Evolutionary conservation across 1,140 invertebrate species (phyloP), one percentile per base, ranked within the genome.

Genomic region (Eulimnadia texana): DNA sequence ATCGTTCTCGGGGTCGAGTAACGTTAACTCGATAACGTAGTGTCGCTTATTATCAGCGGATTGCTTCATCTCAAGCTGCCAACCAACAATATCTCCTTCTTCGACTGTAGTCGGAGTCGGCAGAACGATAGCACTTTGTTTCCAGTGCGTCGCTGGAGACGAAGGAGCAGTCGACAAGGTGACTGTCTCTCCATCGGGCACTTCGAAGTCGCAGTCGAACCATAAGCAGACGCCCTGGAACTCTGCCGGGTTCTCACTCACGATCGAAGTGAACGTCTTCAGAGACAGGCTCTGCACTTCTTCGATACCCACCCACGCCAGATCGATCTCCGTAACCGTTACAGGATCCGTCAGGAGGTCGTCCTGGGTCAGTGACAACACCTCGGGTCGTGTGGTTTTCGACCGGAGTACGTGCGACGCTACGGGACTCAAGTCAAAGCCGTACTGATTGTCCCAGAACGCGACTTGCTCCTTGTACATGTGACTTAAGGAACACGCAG

Each of bases 61-160:
- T 59, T 80, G 77, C 61, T 71, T 74, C 69, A 88, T 78, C 24
- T 71, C 68, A 42, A 88, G 69, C 68, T 83, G 76, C 73, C 82
- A 86, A 20, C 83, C 82, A 19, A 87, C 75, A 3, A 85, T 81
- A 65, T 87, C 82, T 2, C 68, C 71, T 59, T 68, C 65, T 66
- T 77, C 72, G 13, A 77, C 67, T 2, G 58, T 25, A 0, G 68
- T 59, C 59, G 70, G 64, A 29, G 64, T 59, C 10, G 72, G 72
- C 3, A 77, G 64, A 2, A 75, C 65, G 68, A 92, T 83, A 3
- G 93, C 82, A 1, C 92, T 96, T 76, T 98, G 95, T 70, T 97
- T 95, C 95, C 95, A 98, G 76, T 98, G 94, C 19, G 96, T 99
- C 63, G 79, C 78, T 69, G 79, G 81, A 69, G 74, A 76, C 65